Evolutionary conservation across 53 echinoderm and acorn worm genomes (phyloP), one percentile per base, ranked within the genome.

Genomic region (Antedon mediterranea): DNA sequence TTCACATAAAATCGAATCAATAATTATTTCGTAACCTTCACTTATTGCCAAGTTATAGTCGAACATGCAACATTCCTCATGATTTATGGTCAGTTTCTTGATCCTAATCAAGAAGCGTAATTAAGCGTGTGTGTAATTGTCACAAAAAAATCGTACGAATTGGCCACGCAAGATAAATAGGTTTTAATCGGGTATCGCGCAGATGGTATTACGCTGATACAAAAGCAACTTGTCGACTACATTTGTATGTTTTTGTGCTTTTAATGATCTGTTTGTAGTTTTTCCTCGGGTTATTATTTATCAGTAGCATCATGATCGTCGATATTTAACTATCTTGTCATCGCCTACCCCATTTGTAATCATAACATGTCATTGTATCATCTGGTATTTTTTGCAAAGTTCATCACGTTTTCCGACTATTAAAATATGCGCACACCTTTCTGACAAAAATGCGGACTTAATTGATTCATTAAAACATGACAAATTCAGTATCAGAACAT

Each of bases 211-310:
- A 57, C 57, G 23, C 23, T 18, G 23, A 18, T 57, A 57, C 57
- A 57, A 57, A 57, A 26, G 20, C 57, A 57, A 15, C 57, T 57
- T 57, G 57, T 57, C 57, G 57, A 57, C 14, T 11, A 57, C 57
- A 57, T 57, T 57, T 57, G 57, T 57, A 57, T 57, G 37, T 57
- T 57, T 57, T 57, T 57, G 57, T 57, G 57, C 57, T 57, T 57
- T 57, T 57, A 57, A 57, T 57, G 57, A 57, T 57, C 57, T 57
- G 57, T 57, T 57, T 57, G 57, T 57, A 57, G 26, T 57, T 57
- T 37, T 26, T 57, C 57, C 57, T 57, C 20, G 20, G 57, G 57
- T 57, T 13, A 57, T 57, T 57, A 57, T 57, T 57, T 57, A 57
- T 57, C 57, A 57, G 57, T 57, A 2, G 57, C 57, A 57, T 2